phyloP scores from a whole-genome alignment of 2,113 vertebrate genomes.

The Megalops atlanticus region DNA sequence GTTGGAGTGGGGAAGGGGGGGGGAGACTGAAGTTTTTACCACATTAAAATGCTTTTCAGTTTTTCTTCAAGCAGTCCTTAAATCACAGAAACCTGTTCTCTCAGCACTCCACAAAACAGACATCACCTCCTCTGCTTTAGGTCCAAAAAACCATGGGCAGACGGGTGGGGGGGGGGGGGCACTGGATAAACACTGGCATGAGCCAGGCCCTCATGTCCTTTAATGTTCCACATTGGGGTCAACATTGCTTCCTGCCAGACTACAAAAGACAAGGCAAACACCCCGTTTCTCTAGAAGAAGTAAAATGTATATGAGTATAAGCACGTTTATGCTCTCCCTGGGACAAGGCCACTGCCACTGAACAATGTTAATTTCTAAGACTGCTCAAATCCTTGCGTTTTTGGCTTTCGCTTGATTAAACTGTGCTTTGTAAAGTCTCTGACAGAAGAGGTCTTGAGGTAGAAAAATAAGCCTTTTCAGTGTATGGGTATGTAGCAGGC shows the following conservation, averaged over 20 bases:
- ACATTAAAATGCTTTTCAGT: neutral
- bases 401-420: no score
- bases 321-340: no score
- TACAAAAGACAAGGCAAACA: slow-evolving; percentile 20
- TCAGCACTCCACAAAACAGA: neutral
- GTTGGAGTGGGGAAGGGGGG: neutral
- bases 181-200: slow-evolving; percentile 12
- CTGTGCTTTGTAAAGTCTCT: no score
- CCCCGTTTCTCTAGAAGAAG: neutral
- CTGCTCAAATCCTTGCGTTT: no score
- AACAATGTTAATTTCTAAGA: no score
- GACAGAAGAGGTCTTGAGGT: no score
- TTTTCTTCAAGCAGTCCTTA: neutral
- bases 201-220: slow-evolving; percentile 5
- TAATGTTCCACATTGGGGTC: slow-evolving; percentile 20
- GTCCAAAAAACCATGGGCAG: neutral
- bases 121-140: slow-evolving; percentile 13
- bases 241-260: slow-evolving; percentile 18
- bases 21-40: neutral
- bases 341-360: no score
- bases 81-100: neutral
- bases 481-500: neutral
- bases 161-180: no score
- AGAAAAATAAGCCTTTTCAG: neutral
- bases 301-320: neutral